Evolutionary conservation across 1,140 invertebrate species (phyloP).

Genomic region (Apolygus lucorum): DNA sequence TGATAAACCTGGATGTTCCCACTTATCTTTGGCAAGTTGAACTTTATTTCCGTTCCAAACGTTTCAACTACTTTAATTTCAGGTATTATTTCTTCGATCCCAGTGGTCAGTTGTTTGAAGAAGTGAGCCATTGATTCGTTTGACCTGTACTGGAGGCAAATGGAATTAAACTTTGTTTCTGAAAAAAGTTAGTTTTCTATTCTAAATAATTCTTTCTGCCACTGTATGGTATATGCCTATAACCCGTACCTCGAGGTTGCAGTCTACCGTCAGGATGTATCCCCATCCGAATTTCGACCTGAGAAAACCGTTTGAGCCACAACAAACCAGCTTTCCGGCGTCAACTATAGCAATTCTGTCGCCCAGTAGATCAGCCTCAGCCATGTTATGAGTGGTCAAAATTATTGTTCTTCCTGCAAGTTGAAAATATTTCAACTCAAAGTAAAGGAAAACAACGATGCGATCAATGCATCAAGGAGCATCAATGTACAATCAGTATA

Average conservation of each 20-base stretch:
- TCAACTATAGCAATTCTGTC: slow-evolving; percentile 61
- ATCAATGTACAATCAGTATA: no score
- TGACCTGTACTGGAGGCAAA: not conserved
- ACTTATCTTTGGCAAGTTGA: slow-evolving; percentile 10
- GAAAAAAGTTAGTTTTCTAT: no score
- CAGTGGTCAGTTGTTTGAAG: not conserved
- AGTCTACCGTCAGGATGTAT: slow-evolving; percentile 31
- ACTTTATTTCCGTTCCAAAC: slow-evolving; percentile 24
- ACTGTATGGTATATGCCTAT: not conserved
- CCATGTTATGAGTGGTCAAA: slow-evolving; percentile 54
- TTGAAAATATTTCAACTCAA: not conserved
- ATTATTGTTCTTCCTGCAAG: slow-evolving; percentile 51
- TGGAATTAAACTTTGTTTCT: not conserved
- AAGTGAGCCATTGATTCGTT: not conserved
- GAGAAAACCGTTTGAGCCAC: slow-evolving; percentile 54
- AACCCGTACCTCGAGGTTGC: not conserved
- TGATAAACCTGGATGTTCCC: slow-evolving; percentile 19
- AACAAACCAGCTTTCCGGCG: slow-evolving; percentile 50
- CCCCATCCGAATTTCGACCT: slow-evolving; percentile 42
- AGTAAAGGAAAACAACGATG: no score
- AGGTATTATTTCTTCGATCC: not conserved
- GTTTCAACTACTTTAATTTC: slow-evolving; percentile 16
- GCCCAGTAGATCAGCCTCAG: slow-evolving; percentile 50
- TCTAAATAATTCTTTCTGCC: not conserved
- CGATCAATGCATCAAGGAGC: no score